Conservation (phyloP, 2,113 vertebrate genomes). For the Catagonus wagneri region DNA sequence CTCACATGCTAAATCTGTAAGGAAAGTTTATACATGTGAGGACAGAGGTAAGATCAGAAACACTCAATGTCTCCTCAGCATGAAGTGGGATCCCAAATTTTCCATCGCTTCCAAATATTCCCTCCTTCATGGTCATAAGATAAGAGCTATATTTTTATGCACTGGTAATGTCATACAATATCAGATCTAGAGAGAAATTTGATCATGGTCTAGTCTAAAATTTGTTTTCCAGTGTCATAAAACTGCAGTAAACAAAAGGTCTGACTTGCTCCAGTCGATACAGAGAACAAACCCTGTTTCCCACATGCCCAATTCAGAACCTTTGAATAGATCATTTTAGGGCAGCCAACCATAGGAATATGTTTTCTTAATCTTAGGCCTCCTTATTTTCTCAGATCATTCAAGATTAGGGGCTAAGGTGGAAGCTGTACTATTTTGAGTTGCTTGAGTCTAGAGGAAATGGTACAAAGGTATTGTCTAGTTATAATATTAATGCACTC, state of each 20-base stretch:
- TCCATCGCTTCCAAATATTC: neutral
- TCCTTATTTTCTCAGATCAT: neutral
- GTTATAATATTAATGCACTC: neutral
- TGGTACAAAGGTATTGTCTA: neutral
- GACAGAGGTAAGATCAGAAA: neutral
- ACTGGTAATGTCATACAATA: neutral
- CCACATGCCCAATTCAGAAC: neutral
- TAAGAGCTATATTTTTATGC: neutral
- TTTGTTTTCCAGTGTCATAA: neutral
- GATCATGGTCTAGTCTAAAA: neutral
- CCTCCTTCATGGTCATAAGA: neutral
- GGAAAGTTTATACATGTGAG: slow-evolving; percentile 65
- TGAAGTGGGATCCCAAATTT: neutral
- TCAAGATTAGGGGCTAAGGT: neutral
- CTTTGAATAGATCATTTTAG: neutral
- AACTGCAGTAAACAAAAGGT: neutral
- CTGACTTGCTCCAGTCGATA: neutral
- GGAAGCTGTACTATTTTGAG: neutral
- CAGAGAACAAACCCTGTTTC: neutral
- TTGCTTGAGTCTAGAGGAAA: neutral
- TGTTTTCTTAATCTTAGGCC: neutral
- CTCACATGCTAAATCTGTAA: slow-evolving; percentile 65
- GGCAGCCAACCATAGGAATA: rapidly evolving
- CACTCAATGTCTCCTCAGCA: neutral
- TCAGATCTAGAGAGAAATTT: neutral